These are phyloP conservation scores for Mionectes macconnelli DNA, from an alignment of 2,113 vertebrate species.

Conservation along the genomic window DNA sequence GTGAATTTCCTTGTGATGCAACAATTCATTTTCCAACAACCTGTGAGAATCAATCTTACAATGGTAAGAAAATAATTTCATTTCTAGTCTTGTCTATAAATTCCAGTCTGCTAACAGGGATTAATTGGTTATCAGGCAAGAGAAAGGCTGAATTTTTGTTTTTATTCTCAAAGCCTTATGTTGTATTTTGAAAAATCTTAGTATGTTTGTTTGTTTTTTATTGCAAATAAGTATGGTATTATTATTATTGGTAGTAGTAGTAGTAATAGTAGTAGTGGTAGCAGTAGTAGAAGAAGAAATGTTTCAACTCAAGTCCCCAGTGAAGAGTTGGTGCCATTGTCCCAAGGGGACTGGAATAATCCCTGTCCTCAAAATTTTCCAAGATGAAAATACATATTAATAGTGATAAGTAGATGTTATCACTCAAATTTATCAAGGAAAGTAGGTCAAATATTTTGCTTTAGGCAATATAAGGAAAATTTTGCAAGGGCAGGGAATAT, in stretches of 20 bases:
- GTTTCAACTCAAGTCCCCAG: not conserved
- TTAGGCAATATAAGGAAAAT: rapidly evolving
- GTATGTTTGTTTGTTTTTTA: not conserved
- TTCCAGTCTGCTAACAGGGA: not conserved
- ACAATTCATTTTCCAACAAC: not conserved
- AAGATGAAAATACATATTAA: not conserved
- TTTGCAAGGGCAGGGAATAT: not conserved
- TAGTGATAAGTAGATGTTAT: not conserved
- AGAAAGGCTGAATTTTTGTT: not conserved
- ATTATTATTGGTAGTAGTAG: not conserved
- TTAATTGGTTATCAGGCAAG: not conserved
- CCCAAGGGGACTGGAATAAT: not conserved
- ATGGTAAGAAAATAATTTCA: not conserved
- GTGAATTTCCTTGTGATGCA: not conserved
- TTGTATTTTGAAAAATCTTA: not conserved
- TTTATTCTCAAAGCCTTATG: not conserved
- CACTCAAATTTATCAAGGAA: not conserved
- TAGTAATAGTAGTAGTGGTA: not conserved
- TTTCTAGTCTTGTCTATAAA: not conserved
- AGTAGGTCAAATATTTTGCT: not conserved
- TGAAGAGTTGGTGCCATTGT: not conserved
- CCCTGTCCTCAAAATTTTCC: not conserved
- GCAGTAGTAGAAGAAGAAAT: not conserved
- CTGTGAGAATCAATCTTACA: not conserved
- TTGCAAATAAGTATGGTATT: not conserved